phyloP scores from a whole-genome alignment of 2,113 vertebrate species.

The Laterallus jamaicensis region DNA sequence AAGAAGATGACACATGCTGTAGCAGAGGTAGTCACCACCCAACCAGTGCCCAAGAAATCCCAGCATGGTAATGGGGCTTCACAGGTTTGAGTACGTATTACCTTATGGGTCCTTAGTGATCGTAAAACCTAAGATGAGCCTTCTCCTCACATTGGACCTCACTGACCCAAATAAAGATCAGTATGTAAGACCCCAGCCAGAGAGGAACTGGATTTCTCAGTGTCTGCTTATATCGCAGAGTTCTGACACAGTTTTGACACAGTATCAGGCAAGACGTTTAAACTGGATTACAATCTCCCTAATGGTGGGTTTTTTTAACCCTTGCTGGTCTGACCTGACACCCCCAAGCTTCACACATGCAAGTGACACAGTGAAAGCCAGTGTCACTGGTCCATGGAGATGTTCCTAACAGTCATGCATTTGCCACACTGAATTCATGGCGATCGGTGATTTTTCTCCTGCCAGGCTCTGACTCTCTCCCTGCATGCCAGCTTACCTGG shows the following conservation, averaged over 20 bases:
- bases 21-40: not conserved
- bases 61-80: not conserved
- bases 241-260: not conserved
- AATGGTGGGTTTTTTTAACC: fast-evolving
- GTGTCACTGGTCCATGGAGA: not conserved
- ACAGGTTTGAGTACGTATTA: not conserved
- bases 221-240: fast-evolving
- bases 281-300: not conserved
- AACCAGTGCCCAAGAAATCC: not conserved
- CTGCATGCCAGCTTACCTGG: not conserved
- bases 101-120: not conserved
- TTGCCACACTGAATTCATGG: not conserved
- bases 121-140: not conserved
- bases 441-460: not conserved
- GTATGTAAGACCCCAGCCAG: not conserved
- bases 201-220: not conserved
- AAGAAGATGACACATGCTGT: not conserved
- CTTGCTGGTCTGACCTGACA: not conserved
- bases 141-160: not conserved
- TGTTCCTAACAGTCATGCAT: not conserved
- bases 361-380: not conserved
- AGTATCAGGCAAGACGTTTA: not conserved
- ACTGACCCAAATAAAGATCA: not conserved
- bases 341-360: not conserved
- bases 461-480: not conserved